These are phyloP conservation scores for Caenorhabditis angaria DNA, from an alignment of 2,888 invertebrate genomes.

Conservation along the genomic window DNA sequence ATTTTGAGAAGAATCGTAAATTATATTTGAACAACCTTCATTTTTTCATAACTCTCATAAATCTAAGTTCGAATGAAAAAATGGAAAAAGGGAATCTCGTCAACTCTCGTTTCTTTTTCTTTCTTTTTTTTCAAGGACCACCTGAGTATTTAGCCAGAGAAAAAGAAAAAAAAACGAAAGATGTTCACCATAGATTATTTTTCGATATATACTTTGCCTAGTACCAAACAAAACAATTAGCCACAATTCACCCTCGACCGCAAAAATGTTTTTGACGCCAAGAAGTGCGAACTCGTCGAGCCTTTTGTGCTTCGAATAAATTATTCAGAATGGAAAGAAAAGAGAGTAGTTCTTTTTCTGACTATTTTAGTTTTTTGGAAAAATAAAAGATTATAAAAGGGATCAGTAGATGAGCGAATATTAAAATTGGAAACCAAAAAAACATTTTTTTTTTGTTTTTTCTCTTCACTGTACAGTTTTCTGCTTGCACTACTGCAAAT, in stretches of 20 bases:
- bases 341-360: background rate
- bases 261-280: too few species aligned
- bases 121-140: background rate
- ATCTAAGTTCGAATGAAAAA: background rate
- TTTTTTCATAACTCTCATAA: background rate
- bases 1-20: background rate
- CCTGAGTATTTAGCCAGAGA: background rate
- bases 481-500: too few species aligned
- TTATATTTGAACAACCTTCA: background rate
- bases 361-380: too few species aligned
- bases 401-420: too few species aligned
- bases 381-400: background rate
- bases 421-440: too few species aligned
- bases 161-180: background rate
- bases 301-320: background rate
- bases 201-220: background rate
- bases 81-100: too few species aligned
- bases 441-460: too few species aligned
- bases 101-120: background rate
- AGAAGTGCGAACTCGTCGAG: background rate
- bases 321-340: background rate
- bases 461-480: too few species aligned
- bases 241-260: too few species aligned
- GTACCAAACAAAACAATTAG: too few species aligned
- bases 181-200: background rate